Conservation (phyloP, 2,888 invertebrate genomes). For the Stenodema calcarata region DNA sequence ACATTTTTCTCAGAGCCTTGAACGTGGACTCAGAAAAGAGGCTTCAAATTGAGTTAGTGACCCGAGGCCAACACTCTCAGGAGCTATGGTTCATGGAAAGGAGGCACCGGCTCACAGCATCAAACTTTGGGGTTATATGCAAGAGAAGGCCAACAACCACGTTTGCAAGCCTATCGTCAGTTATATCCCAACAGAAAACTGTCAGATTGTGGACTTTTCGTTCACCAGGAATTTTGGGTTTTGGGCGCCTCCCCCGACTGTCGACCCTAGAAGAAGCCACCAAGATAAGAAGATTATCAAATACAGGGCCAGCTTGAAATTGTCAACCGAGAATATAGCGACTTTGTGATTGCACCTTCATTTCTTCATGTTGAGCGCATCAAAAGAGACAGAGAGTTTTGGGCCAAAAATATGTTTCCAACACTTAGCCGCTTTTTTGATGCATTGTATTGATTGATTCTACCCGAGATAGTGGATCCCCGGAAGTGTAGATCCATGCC, state of each 20-base stretch:
- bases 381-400: constrained; percentile 25
- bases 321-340: constrained; percentile 41
- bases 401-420: constrained; percentile 9
- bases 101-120: not conserved
- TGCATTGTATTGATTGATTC: no score
- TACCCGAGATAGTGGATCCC: no score
- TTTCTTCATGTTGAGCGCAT: constrained; percentile 25
- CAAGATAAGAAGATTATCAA: no score
- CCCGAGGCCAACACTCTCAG: not conserved
- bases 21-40: not conserved
- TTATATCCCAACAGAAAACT: not conserved
- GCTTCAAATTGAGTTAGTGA: not conserved
- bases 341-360: constrained; percentile 47
- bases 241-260: not conserved
- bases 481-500: no score
- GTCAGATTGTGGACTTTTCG: not conserved
- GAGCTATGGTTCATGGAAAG: not conserved
- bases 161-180: not conserved
- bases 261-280: not conserved
- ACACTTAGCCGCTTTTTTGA: no score
- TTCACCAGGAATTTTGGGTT: not conserved
- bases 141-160: not conserved
- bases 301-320: constrained; percentile 54
- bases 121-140: not conserved
- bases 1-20: not conserved